Conservation (phyloP, 2,888 invertebrate species). For the Antheraea assamensis region DNA sequence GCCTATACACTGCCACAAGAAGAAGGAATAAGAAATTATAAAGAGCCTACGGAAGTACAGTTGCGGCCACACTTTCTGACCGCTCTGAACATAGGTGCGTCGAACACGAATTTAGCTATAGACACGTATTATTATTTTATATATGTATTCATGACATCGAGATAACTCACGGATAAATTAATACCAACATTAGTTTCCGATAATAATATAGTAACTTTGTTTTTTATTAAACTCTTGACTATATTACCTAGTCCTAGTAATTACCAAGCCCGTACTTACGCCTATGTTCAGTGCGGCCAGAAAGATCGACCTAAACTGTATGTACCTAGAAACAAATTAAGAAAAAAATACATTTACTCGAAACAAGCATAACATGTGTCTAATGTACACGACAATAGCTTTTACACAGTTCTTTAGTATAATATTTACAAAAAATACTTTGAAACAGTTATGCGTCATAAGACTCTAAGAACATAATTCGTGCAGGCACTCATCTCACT, state of each 20-base stretch:
- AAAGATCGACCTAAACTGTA: too few relatives aligned
- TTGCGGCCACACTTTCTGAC: neutral
- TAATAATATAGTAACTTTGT: too few relatives aligned
- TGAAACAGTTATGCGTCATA: slow-evolving; percentile 27
- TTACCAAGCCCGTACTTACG: too few relatives aligned
- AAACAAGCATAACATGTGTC: neutral
- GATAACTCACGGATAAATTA: too few relatives aligned
- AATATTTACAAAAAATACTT: slow-evolving; percentile 20
- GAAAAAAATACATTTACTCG: neutral
- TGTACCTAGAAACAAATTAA: neutral
- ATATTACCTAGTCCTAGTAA: too few relatives aligned
- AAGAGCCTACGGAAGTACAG: neutral
- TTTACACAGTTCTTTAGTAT: neutral
- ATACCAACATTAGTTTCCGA: too few relatives aligned
- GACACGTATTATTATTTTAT: too few relatives aligned
- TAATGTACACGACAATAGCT: slow-evolving; percentile 5
- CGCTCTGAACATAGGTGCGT: too few relatives aligned
- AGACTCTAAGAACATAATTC: slow-evolving; percentile 40
- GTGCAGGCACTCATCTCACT: slow-evolving; percentile 63
- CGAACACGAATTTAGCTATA: too few relatives aligned
- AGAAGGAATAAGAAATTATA: neutral
- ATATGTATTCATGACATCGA: too few relatives aligned
- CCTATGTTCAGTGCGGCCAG: too few relatives aligned
- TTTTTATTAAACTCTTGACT: too few relatives aligned
- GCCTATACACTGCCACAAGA: neutral